Base-by-base conservation (phyloP, 2,113 vertebrate species). In the Vimba vimba region DNA sequence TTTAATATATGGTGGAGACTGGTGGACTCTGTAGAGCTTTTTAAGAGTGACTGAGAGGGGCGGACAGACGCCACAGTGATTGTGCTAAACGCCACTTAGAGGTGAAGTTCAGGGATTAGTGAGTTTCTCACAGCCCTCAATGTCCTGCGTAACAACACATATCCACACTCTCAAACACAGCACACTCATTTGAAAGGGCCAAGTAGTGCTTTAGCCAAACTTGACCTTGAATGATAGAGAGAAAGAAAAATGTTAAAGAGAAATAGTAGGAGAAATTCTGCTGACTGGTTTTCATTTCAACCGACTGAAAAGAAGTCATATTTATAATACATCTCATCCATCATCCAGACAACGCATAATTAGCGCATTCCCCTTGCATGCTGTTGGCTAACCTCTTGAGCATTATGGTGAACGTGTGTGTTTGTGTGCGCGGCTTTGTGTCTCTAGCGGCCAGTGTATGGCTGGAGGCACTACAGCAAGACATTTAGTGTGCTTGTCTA, bases 341-440 rank as follows among this genome's bases (percentile, higher is more conserved):
- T 94, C 92, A 94, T 85, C 74, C 85, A 90, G 93, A 94, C 93
- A 94, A 93, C 91, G 88, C 91, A 91, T 91, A 94, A 95, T 93
- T 93, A 94, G 89, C 84, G 79, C 90, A 93, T 94, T 94, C 92
- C 91, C 91, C 91, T 91, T 80, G 89, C 90, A 88, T 93, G 91
- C 90, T 91, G 89, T 89, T 88, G 91, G 87, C 87, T 88, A 92
- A 90, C 86, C 89, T 75, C 89, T 80, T 36, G 87, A 86, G 86
- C 52, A 92, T 89, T 91, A 87, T 88, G 86, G 75, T 83, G 76
- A 86, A 68, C 92, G 90, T 82, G 91, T 93, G 82, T 78, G 71
- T 82, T 27, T 85, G 27, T 78, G 30, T 43, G 84, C 84, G 27
- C 77, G 47, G 62, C 27, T 85, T 73, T 85, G 73, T 79, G 77